phyloP scores from a whole-genome alignment of 2,888 invertebrate genomes.

The Acanthopleura granulata region DNA sequence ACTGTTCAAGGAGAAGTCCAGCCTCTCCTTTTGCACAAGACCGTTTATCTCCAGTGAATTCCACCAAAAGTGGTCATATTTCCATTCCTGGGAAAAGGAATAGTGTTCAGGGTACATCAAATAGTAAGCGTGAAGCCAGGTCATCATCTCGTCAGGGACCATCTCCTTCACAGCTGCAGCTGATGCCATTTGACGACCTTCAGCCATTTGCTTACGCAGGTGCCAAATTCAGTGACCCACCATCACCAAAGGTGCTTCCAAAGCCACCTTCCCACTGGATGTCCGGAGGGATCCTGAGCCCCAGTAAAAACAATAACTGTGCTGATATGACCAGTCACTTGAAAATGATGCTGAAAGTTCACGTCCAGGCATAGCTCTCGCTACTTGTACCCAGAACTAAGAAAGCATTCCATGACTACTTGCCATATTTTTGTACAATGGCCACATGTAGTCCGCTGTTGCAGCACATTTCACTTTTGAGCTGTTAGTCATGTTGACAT shows the following conservation, averaged over 20 bases:
- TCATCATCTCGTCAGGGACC: conserved; percentile 2
- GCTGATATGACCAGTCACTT: conserved; percentile 62
- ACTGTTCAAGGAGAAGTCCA: neutral
- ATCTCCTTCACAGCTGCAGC: conserved; percentile 8
- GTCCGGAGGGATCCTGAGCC: conserved; percentile 36
- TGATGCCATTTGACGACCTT: neutral
- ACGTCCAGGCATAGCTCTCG: conserved; percentile 37
- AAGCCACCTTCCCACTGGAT: conserved; percentile 87
- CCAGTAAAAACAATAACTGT: conserved; percentile 30
- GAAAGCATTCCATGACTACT: conserved; percentile 11
- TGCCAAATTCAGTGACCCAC: conserved; percentile 87
- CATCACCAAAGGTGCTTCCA: conserved; percentile 82
- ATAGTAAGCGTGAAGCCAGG: neutral
- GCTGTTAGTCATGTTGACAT: neutral
- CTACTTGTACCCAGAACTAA: conserved; percentile 6
- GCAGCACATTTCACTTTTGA: too few species aligned
- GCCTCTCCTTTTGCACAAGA: conserved; percentile 8
- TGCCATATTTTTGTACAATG: conserved; percentile 16
- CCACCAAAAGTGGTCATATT: neutral
- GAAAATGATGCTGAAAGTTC: conserved; percentile 65
- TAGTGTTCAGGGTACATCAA: neutral
- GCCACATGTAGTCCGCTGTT: too few species aligned
- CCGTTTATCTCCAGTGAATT: conserved; percentile 6
- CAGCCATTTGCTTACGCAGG: conserved; percentile 73
- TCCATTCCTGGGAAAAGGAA: neutral